Evolutionary conservation across 2,888 invertebrate genomes (phyloP).

Genomic region (Dorcus parallelipipedus): DNA sequence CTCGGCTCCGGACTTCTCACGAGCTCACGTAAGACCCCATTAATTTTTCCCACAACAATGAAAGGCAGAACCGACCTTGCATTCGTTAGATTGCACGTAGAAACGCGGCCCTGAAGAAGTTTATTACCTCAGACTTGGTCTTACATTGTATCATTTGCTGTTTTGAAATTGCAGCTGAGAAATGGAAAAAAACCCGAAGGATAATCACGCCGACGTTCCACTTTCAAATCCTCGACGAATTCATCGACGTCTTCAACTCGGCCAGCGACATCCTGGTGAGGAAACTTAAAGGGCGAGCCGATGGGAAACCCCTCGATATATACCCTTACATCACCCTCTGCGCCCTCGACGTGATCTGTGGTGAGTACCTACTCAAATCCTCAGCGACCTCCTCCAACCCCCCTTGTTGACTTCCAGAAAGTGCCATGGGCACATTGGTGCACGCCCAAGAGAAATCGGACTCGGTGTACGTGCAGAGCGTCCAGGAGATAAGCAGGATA

Average conservation of each 20-base stretch:
- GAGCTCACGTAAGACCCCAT: constrained; percentile 3
- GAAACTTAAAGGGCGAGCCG: not conserved
- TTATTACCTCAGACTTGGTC: not conserved
- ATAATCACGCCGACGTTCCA: constrained; percentile 11
- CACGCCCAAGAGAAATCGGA: constrained; percentile 66
- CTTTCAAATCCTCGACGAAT: constrained; percentile 8
- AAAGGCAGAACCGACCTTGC: not conserved
- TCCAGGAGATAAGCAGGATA: constrained; percentile 50
- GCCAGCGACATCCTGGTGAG: constrained; percentile 1
- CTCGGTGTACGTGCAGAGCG: constrained; percentile 68
- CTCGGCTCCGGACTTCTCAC: constrained; percentile 32
- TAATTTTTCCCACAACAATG: no score
- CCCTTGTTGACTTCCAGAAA: constrained; percentile 16
- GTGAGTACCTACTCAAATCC: constrained; percentile 2
- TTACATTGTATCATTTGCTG: not conserved
- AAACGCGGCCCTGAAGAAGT: not conserved
- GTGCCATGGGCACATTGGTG: constrained; percentile 74
- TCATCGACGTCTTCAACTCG: constrained; percentile 7
- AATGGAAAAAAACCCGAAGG: constrained; percentile 10
- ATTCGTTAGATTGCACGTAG: not conserved
- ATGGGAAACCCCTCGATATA: constrained; percentile 8
- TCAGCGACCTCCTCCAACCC: no score
- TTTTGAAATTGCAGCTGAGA: constrained; percentile 3
- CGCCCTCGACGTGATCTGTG: constrained; percentile 20
- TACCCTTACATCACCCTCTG: constrained; percentile 14